Evolutionary conservation across 2,888 invertebrate genomes (phyloP), one percentile per base, ranked within the genome.

Genomic region (Aphidius colemani): DNA sequence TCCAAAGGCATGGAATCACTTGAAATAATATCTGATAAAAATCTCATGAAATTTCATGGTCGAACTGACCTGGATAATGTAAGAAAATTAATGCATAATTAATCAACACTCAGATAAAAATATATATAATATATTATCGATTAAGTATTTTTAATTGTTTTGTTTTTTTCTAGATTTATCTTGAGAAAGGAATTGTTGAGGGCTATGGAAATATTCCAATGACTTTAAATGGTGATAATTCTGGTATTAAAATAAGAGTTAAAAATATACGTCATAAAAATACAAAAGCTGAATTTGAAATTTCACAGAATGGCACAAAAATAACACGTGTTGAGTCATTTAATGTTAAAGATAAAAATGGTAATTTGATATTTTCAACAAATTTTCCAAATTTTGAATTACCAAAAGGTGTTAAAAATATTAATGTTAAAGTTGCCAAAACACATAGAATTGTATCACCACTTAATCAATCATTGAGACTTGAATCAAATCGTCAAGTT

Each of bases 1-100:
- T 93, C 93, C 0, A 89, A 89, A 78, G 94, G 94, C 7, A 90
- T 95, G 88, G 92, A 94, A 76, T 92, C 92, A 70, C 86, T 95
- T 82, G 95, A 95, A 81, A 86, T 94, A 55, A 87, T 94, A 64
- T 88, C 90, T 0, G 90, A 91, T 60, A 88, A 89, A 66, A 87
- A 88, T 66, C 85, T 91, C 0, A 84, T 94, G 0, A 94, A 94
- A 78, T 90, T 95, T 77, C 90, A 89, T 67, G 94, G 94, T 0
- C 84, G 87, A 51, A 87, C 91, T 0, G 91, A 93, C 76, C 83
- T 95, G 69, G 93, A 92, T 72, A 88, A 89, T 66, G 85, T 94
- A 69, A 73, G 69, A 62, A 53, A 43, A 46, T 43, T 40, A 10
- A 56, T 55, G 3, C 13, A 53, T 40, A 7, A 45, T 7, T 30